These are phyloP conservation scores for Meteorus sp. DNA, from an alignment of 1,140 invertebrate genomes.

Conservation along the genomic window DNA sequence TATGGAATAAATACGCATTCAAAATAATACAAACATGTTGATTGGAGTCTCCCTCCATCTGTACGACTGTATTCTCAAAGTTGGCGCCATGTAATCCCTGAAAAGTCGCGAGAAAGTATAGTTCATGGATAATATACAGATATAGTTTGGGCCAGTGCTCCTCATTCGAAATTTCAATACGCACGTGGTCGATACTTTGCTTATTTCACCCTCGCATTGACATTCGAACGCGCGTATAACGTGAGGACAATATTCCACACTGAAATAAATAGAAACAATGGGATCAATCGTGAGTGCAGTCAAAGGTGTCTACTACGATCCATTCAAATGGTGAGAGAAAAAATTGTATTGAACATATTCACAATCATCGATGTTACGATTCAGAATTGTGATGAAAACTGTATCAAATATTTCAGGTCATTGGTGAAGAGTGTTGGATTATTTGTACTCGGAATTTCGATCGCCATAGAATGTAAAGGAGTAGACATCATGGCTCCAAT, in stretches of 20 bases:
- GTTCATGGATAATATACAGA: too few relatives aligned
- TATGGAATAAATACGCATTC: too few relatives aligned
- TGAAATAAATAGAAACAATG: slow-evolving; percentile 8
- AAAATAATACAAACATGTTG: too few relatives aligned
- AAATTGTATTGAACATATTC: slow-evolving; percentile 17
- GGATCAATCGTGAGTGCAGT: slow-evolving; percentile 38
- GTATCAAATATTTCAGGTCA: slow-evolving; percentile 56
- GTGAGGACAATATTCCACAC: neutral
- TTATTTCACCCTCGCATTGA: too few relatives aligned
- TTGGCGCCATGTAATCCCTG: too few relatives aligned
- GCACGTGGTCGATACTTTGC: too few relatives aligned
- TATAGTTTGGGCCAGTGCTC: too few relatives aligned
- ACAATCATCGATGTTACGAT: neutral
- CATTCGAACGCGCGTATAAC: neutral
- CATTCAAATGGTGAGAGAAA: slow-evolving; percentile 61
- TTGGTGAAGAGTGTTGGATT: slow-evolving; percentile 67
- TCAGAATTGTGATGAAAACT: neutral
- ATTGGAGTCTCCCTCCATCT: too few relatives aligned
- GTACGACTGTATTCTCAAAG: too few relatives aligned
- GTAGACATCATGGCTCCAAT: slow-evolving; percentile 57
- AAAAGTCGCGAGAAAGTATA: too few relatives aligned
- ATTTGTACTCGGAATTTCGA: slow-evolving; percentile 65
- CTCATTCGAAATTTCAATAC: too few relatives aligned
- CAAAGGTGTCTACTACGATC: slow-evolving; percentile 57
- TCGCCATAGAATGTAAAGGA: slow-evolving; percentile 67